Evolutionary conservation across 1,140 invertebrate genomes (phyloP).

Genomic region (Lasioglossum baleicum): DNA sequence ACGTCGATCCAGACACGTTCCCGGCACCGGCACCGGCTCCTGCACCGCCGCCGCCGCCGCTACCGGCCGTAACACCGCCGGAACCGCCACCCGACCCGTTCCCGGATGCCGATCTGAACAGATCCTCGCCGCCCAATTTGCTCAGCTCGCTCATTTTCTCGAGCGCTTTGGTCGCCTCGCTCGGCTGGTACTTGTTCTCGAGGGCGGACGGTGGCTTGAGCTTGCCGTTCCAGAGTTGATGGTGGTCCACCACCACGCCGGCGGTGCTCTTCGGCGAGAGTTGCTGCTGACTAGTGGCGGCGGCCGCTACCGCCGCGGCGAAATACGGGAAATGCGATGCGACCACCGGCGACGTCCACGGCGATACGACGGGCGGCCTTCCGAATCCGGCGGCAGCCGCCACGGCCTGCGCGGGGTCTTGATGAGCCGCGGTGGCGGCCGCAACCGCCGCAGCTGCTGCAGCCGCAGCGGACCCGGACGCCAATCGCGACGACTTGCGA

Average conservation of each 20-base stretch:
- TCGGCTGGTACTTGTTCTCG: slow-evolving; percentile 82
- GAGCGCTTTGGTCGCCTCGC: slow-evolving; percentile 91
- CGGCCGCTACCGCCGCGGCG: slow-evolving; percentile 88
- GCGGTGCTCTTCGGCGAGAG: slow-evolving; percentile 86
- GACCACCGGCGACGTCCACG: slow-evolving; percentile 89
- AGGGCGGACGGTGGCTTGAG: slow-evolving; percentile 84
- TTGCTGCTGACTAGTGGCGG: slow-evolving; percentile 82
- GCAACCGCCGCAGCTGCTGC: slow-evolving; percentile 62
- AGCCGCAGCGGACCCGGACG: slow-evolving; percentile 63
- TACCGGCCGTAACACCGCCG: slow-evolving; percentile 73
- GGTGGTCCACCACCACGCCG: slow-evolving; percentile 72
- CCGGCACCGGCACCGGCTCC: slow-evolving; percentile 59
- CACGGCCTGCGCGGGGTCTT: slow-evolving; percentile 67
- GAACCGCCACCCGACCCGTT: slow-evolving; percentile 73
- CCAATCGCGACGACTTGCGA: slow-evolving; percentile 83
- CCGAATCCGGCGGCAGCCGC: slow-evolving; percentile 78
- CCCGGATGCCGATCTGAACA: slow-evolving; percentile 83
- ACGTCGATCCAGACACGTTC: slow-evolving; percentile 67
- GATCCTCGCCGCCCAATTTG: slow-evolving; percentile 88
- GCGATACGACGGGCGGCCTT: slow-evolving; percentile 84
- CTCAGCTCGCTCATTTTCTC: slow-evolving; percentile 96
- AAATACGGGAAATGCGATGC: slow-evolving; percentile 88
- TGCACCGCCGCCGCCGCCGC: slow-evolving; percentile 69
- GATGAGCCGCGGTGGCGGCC: slow-evolving; percentile 67
- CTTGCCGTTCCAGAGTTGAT: slow-evolving; percentile 90